These are phyloP conservation scores for Xenentodon cancila DNA, from an alignment of 2,797 vertebrate genomes.

Conservation along the genomic window DNA sequence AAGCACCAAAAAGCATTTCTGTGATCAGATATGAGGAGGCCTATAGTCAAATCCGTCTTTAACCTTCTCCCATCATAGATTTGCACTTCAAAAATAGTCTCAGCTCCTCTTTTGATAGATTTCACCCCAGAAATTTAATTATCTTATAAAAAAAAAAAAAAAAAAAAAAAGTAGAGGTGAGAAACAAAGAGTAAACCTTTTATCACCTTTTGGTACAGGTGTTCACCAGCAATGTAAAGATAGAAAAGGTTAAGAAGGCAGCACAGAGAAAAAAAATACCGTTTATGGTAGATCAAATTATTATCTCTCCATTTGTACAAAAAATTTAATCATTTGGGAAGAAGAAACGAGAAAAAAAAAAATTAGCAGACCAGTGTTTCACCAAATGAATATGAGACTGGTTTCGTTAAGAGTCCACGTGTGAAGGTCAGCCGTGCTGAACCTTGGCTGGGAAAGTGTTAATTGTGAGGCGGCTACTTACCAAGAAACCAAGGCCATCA, in stretches of 20 bases:
- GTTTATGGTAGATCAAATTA: not conserved
- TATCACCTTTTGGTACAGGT: constrained; percentile 24
- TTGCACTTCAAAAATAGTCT: constrained; percentile 7
- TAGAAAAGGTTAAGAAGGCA: constrained; percentile 3
- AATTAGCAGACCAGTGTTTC: not conserved
- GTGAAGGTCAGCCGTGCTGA: constrained; percentile 7
- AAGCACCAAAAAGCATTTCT: no score
- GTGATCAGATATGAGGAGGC: constrained; percentile 2
- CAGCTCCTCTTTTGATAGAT: constrained; percentile 8
- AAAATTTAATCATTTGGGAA: not conserved
- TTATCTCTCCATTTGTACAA: not conserved
- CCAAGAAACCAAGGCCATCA: constrained; percentile 11
- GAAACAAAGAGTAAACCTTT: constrained; percentile 12
- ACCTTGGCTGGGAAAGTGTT: not conserved
- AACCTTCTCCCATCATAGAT: not conserved
- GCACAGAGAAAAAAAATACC: not conserved
- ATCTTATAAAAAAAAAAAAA: no score
- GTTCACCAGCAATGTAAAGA: constrained; percentile 1
- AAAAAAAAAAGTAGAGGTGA: constrained; percentile 14
- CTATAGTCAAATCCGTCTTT: constrained; percentile 2
- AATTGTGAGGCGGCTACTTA: constrained; percentile 3
- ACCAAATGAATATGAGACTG: not conserved
- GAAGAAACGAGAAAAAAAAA: not conserved
- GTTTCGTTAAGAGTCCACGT: not conserved
- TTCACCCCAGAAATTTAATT: not conserved